phyloP scores from a whole-genome alignment of 2,888 invertebrate species.

The Platycnemis pennipes region DNA sequence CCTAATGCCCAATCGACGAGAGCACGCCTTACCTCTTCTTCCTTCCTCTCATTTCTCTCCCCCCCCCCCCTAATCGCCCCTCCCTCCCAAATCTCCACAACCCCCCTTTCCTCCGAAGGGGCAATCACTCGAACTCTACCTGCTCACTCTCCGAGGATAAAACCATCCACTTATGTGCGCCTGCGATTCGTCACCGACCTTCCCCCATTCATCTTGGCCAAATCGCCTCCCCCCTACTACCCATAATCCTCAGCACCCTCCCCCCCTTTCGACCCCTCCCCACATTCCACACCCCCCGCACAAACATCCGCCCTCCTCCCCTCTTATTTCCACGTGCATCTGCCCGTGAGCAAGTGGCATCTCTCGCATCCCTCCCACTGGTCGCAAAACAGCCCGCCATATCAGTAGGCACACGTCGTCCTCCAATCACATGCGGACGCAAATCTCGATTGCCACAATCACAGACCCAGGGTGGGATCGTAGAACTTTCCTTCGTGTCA shows the following conservation, averaged over 20 bases:
- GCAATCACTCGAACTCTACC: slow-evolving; percentile 63
- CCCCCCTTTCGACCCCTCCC: not conserved
- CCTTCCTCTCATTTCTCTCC: slow-evolving; percentile 23
- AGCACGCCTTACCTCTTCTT: slow-evolving; percentile 23
- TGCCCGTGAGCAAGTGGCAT: no score
- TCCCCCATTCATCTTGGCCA: not conserved
- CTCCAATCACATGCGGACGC: no score
- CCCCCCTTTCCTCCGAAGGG: not conserved
- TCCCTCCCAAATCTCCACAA: not conserved
- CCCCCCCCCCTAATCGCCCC: not conserved
- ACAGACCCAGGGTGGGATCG: no score
- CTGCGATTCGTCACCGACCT: slow-evolving; percentile 44
- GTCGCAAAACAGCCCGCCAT: no score
- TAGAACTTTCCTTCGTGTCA: no score
- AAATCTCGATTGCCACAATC: no score
- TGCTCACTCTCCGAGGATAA: slow-evolving; percentile 59
- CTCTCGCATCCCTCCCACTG: no score
- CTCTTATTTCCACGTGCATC: no score
- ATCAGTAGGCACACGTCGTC: no score
- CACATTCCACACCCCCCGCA: not conserved
- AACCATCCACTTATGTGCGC: slow-evolving; percentile 60
- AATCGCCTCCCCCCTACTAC: not conserved
- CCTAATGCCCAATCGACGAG: not conserved
- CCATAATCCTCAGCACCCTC: not conserved
- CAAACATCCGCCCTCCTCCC: not conserved